Percentiles rank a stretch among this genome's conserved stretches.
Conservation (phyloP, 2,797 vertebrate genomes). For the Lepidocolaptes lacrymiger region DNA sequence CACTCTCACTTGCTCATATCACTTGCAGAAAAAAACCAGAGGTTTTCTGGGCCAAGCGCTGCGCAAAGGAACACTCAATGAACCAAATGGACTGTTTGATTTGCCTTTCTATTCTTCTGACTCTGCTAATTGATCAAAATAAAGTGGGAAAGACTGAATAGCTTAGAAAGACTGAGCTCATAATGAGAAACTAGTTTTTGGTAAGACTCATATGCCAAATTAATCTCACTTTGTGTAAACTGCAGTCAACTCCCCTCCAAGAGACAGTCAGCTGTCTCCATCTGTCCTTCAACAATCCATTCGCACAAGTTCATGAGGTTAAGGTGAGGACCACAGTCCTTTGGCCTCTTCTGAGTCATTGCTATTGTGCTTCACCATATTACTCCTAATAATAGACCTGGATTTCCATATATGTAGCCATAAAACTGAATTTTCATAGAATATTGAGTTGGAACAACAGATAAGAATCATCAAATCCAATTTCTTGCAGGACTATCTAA, state of each 20-base stretch:
- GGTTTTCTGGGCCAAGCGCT: background rate
- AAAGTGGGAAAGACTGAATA: background rate
- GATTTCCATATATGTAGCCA: background rate
- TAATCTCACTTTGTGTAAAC: background rate
- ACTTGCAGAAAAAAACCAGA: background rate
- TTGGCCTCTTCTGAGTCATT: background rate
- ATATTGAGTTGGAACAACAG: background rate
- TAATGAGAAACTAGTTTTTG: background rate
- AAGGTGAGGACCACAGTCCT: background rate
- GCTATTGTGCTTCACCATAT: background rate
- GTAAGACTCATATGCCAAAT: background rate
- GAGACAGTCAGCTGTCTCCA: background rate
- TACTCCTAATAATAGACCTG: accelerated
- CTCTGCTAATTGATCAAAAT: background rate
- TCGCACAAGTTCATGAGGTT: background rate
- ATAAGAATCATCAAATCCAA: background rate
- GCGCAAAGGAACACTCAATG: background rate
- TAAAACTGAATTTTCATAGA: background rate
- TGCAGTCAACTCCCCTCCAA: background rate
- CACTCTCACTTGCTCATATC: background rate
- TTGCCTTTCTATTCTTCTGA: background rate
- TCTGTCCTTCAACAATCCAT: background rate
- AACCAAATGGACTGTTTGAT: background rate
- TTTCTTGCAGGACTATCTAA: background rate
- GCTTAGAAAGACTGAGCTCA: background rate